Base-by-base conservation (phyloP, 2,888 invertebrate genomes). In the Leptinotarsa rubiginosa region DNA sequence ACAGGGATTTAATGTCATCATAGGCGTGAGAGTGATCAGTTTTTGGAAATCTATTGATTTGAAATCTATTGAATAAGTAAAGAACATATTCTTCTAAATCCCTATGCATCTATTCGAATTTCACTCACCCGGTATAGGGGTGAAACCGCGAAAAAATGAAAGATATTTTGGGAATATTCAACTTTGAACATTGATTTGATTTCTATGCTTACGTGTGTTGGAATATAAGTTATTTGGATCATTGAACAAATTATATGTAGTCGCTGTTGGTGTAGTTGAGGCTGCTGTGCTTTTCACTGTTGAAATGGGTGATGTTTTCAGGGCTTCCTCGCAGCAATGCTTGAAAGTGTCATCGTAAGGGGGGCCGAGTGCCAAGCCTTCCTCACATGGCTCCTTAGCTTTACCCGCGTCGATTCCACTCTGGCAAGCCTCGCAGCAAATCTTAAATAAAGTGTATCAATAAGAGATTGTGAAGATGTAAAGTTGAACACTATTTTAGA, bases 331-430 rank as follows among this genome's bases (percentile, higher is more conserved):
- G 22, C 56, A 56, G 22, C 56, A 56, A 20, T 56, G 13, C 22
- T 56, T 56, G 22, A 56, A 56, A 22, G 56, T 56, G 4, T 56
- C 56, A 22, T 56, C 56, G 22, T 22, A 56, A 1, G 56, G 56
- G 20, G 22, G 22, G 4, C 56, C 56, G 13, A 56, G 22, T 56
- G 13, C 56, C 22, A 56, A 56, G 22, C 56, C 22, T 22, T 56
- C 56, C 18, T 56, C 22, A 56, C 56, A 56, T 13, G 56, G 22
- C 13, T 56, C 22, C 22, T 56, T 56, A 13, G 56, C 18, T 56
- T 13, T 56, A 13, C 56, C 56, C 15, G 56, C 56, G 15, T 56
- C 56, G 20, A 56, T 56, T 56, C 56, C 56, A 56, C 20, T 20
- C 15, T 56, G 56, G 12, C 56, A 56, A 13, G 56, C 56, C 20